Evolutionary conservation across 2,888 invertebrate species (phyloP).

Genomic region (Lepidochitona cinerea): DNA sequence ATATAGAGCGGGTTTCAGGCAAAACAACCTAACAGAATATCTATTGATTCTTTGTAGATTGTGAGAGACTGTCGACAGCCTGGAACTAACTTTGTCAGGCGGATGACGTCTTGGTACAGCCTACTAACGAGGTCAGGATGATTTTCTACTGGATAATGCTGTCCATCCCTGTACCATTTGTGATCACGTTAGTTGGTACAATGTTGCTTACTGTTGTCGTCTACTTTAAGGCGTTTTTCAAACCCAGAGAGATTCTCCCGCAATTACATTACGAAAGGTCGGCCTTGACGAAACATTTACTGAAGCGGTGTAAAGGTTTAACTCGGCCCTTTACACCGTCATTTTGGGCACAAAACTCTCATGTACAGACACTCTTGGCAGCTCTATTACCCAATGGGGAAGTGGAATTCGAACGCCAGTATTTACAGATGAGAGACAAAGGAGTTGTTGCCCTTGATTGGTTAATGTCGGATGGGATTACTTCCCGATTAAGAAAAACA

Average conservation of each 20-base stretch:
- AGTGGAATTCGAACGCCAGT: constrained; percentile 49
- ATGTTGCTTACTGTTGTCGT: constrained; percentile 38
- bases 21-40: too few relatives aligned
- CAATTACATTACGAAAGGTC: constrained; percentile 58
- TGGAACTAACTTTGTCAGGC: too few relatives aligned
- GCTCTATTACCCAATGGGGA: constrained; percentile 32
- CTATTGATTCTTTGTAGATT: too few relatives aligned
- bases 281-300: constrained; percentile 51
- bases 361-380: constrained; percentile 55
- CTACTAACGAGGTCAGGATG: not conserved
- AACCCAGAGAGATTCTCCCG: constrained; percentile 37
- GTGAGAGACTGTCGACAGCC: too few relatives aligned
- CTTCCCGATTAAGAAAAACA: constrained; percentile 5
- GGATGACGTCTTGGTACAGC: too few relatives aligned
- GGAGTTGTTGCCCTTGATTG: constrained; percentile 64
- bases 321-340: constrained; percentile 49
- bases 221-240: constrained; percentile 41
- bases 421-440: constrained; percentile 56
- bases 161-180: constrained; percentile 16
- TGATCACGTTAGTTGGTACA: constrained; percentile 32
- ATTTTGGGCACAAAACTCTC: constrained; percentile 49
- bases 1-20: too few relatives aligned
- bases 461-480: constrained; percentile 32
- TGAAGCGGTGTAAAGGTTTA: constrained; percentile 50
- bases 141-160: constrained; percentile 13